Evolutionary conservation across 92 coral and sea anemone genomes (phyloP), one percentile per base, ranked within the genome.

Genomic region (Zoanthus gigantus): DNA sequence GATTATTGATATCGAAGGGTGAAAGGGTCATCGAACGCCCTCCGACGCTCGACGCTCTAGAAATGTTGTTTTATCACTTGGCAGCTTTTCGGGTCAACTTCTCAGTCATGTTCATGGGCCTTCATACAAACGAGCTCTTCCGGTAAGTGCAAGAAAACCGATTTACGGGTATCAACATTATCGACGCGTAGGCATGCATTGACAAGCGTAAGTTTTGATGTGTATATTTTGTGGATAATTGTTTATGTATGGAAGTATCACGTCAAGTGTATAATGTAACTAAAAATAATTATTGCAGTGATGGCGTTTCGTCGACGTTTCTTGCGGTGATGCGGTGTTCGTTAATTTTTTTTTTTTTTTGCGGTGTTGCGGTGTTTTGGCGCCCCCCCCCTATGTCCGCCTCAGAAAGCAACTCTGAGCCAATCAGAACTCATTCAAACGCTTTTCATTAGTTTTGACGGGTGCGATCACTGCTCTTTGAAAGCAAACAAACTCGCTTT

Each of bases 281-380:
- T 77, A 77, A 77, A 86, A 58, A 77, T 63, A 31, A 30, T 69
- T 74, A 23, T 83, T 86, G 84, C 76, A 63, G 84, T 89, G 78
- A 0, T 52, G 56, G 56, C 11, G 56, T 52, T 7, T 52, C 56
- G 11, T 52, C 23, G 23, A 23, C 23, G 23, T 23, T 23, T 9
- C 12, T 0, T 56, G 23, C 23, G 23, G 23, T 56, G 61, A 11
- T 56, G 61, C 61, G 61, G 23, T 23, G 23, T 23, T 23, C 23
- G 23, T 23, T 23, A 23, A 23, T 23, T 23, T 23, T 23, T 23
- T 23, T 23, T 23, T 23, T 23, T 23, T 23, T 23, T 23, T 23
- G 23, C 23, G 23, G 23, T 23, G 61, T 56, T 14, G 68, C 78
- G 83, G 89, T 83, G 79, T 85, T 53, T 37, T 56, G n/a, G n/a